Conservation (phyloP, 2,113 vertebrate genomes). For the Nycticryphes semicollaris region DNA sequence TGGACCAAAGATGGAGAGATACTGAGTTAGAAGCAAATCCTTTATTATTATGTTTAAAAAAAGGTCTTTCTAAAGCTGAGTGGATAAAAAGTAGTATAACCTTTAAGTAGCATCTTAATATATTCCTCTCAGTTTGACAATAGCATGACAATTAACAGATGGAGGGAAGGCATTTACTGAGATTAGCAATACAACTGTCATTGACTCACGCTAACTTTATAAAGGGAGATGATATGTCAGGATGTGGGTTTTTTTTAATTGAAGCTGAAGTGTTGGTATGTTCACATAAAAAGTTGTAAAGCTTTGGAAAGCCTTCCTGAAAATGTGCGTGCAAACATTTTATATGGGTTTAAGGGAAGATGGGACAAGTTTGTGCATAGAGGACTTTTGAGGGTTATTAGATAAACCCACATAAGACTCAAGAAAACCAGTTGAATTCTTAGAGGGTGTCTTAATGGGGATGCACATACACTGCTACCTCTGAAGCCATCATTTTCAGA, state of each 20-base stretch:
- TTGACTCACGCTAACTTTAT: neutral
- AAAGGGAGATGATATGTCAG: neutral
- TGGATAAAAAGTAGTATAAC: neutral
- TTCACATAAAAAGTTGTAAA: neutral
- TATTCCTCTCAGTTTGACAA: neutral
- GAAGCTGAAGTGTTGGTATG: neutral
- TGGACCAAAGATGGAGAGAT: neutral
- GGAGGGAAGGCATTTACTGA: neutral
- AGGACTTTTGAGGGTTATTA: neutral
- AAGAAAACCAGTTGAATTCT: neutral
- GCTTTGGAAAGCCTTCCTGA: neutral
- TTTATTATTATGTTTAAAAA: neutral
- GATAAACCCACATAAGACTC: neutral
- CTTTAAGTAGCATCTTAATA: neutral
- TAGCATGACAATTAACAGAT: constrained; percentile 18
- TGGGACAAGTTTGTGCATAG: neutral
- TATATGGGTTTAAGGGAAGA: neutral
- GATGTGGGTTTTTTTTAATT: neutral
- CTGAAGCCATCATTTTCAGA: neutral
- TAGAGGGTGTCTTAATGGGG: neutral
- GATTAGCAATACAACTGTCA: neutral
- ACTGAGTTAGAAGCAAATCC: neutral
- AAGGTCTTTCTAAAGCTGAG: neutral
- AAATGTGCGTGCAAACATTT: neutral
- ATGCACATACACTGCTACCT: rapidly evolving